A percentile compares a stretch with the other conserved stretches of the same genome.
phyloP scores from a whole-genome alignment of 1,140 invertebrate species.

The Bombyx mori region DNA sequence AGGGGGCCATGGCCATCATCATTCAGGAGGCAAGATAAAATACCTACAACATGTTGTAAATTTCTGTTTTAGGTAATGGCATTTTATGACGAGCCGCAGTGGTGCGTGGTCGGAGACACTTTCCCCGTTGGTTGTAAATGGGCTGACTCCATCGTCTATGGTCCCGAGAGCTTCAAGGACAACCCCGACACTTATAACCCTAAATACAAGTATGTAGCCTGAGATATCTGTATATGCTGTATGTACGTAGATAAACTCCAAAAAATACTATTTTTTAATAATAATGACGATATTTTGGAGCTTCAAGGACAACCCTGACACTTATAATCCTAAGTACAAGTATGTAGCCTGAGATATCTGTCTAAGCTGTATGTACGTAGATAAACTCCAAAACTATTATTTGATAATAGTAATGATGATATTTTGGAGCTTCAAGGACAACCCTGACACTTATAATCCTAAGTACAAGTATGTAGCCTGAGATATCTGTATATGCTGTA shows the following conservation, averaged over 20 bases:
- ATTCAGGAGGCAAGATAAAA: neutral
- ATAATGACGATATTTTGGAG: constrained; percentile 41
- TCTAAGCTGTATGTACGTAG: no score
- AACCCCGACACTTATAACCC: constrained; percentile 89
- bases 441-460: constrained; percentile 2
- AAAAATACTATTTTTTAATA: no score
- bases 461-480: neutral
- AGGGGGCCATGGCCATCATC: neutral
- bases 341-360: constrained; percentile 38
- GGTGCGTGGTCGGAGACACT: constrained; percentile 96
- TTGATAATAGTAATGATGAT: no score
- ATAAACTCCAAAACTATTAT: no score
- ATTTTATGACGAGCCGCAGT: constrained; percentile 93
- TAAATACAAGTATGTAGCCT: constrained; percentile 79
- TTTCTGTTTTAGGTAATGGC: constrained; percentile 83
- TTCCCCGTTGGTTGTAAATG: constrained; percentile 94
- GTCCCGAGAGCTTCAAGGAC: constrained; percentile 82
- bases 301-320: constrained; percentile 89
- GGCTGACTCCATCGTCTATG: constrained; percentile 89
- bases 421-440: constrained; percentile 1
- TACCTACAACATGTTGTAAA: neutral
- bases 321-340: constrained; percentile 86
- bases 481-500: no score
- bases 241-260: no score
- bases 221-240: no score